Base-by-base conservation (phyloP, 2,113 vertebrate genomes). In the Nothoprocta pentlandii region DNA sequence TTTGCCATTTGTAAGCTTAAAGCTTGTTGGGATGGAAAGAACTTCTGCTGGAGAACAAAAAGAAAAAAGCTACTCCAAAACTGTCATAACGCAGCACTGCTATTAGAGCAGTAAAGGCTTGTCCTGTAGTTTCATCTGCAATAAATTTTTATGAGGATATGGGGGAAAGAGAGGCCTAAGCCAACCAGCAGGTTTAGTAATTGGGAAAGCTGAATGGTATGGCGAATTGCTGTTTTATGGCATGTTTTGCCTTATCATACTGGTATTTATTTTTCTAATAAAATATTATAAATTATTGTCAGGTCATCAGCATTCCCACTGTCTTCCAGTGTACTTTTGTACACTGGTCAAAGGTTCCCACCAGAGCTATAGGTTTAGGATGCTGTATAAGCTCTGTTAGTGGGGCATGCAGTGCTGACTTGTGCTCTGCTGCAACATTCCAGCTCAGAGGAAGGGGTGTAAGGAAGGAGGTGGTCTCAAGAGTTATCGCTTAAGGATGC, bases 111-210 rank as follows among this genome's bases (percentile, higher is more conserved):
- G 53, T 20, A 42, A 85, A 91, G 64, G 62, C 56, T 90, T 91
- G 91, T 93, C 80, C 84, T 91, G 42, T 75, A 70, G 58, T 69
- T 90, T 85, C 77, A 92, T 91, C 71, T 84, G 68, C 82, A 94
- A 89, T 80, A 66, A 69, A 83, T 91, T 93, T 91, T 95, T 64
- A 91, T 70, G 74, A 93, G 61, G 17, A 28, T 44, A 92, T 88
- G 58, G 70, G 91, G 41, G 46, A 87, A 89, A 39, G 2, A 58
- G 47, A 87, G 42, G 80, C 36, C 71, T 76, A 47, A 58, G 64
- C 53, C 62, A 91, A 78, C 23, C 81, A 89, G 58, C 69, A 83
- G 16, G 53, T 51, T 74, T 83, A 80, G 81, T 34, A 62, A 73
- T 88, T 96, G 95, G 81, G 83, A 95, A 92, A 92, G 75, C 63